Evolutionary conservation across 2,797 vertebrate genomes (phyloP).

Genomic region (Anabas testudineus): DNA sequence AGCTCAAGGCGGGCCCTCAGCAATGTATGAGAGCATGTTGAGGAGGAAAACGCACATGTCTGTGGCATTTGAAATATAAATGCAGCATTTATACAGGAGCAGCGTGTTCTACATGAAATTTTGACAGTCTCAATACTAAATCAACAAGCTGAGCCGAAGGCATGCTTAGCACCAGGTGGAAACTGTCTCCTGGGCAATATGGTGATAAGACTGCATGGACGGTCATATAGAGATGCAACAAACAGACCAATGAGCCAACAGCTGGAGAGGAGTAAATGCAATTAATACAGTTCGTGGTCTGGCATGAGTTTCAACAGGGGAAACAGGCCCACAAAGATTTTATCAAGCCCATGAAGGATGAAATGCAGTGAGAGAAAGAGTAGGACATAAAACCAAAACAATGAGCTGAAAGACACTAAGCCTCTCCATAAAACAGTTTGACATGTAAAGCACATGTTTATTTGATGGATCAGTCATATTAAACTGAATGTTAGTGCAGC

Average conservation of each 20-base stretch:
- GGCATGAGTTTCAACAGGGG: background rate
- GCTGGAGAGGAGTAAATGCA: constrained; percentile 39
- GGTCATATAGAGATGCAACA: constrained; percentile 27
- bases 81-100: constrained; percentile 48
- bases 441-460: too few relatives aligned
- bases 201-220: constrained; percentile 32
- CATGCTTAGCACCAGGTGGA: constrained; percentile 43
- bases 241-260: constrained; percentile 23
- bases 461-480: too few relatives aligned
- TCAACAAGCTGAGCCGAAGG: constrained; percentile 53
- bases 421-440: background rate
- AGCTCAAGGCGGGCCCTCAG: constrained; percentile 57
- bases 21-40: constrained; percentile 20
- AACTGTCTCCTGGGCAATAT: constrained; percentile 29
- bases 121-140: constrained; percentile 56
- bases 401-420: background rate
- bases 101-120: constrained; percentile 55
- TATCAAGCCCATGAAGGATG: background rate
- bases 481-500: too few relatives aligned
- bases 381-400: background rate
- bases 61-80: constrained; percentile 66
- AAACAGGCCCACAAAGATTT: background rate
- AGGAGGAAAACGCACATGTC: constrained; percentile 45
- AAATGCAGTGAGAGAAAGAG: background rate
- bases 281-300: constrained; percentile 13